A percentile compares a stretch with the other conserved stretches of the same genome.
Conservation (phyloP, 2,888 invertebrate genomes). For the Hypomecis punctinalis region DNA sequence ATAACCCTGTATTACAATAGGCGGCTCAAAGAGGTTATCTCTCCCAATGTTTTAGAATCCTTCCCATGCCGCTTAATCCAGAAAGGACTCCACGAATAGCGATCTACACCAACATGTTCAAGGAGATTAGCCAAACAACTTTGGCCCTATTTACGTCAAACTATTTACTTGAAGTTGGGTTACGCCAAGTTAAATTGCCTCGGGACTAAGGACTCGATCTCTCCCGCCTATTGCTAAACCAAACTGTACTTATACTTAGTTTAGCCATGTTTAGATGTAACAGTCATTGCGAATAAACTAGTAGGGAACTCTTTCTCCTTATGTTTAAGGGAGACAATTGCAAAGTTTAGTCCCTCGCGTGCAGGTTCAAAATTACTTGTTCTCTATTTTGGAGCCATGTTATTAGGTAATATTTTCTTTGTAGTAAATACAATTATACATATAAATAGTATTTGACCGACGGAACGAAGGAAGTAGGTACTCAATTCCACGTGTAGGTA, state of each 20-base stretch:
- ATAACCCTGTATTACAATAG: too few species aligned
- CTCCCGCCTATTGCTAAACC: slow-evolving; percentile 21
- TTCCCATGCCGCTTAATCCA: not conserved
- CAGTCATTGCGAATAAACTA: slow-evolving; percentile 31
- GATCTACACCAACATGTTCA: slow-evolving; percentile 17
- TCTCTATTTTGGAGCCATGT: too few species aligned
- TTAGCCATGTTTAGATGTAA: slow-evolving; percentile 4
- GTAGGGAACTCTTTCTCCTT: not conserved
- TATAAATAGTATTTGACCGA: too few species aligned
- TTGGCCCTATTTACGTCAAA: slow-evolving; percentile 24
- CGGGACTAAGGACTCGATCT: slow-evolving; percentile 29
- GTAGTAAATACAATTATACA: too few species aligned
- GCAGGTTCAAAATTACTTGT: too few species aligned
- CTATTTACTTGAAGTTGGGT: slow-evolving; percentile 30
- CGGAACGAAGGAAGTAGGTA: too few species aligned
- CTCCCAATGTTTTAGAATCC: not conserved
- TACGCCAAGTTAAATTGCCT: slow-evolving; percentile 41
- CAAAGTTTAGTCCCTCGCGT: too few species aligned
- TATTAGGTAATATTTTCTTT: too few species aligned
- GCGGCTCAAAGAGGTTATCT: too few species aligned
- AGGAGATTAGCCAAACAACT: slow-evolving; percentile 28
- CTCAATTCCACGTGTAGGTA: too few species aligned
- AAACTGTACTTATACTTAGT: slow-evolving; percentile 30
- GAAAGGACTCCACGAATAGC: not conserved
- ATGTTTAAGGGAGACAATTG: too few species aligned